Conservation (phyloP, 2,888 invertebrate genomes). For the Matsumyia berberina region DNA sequence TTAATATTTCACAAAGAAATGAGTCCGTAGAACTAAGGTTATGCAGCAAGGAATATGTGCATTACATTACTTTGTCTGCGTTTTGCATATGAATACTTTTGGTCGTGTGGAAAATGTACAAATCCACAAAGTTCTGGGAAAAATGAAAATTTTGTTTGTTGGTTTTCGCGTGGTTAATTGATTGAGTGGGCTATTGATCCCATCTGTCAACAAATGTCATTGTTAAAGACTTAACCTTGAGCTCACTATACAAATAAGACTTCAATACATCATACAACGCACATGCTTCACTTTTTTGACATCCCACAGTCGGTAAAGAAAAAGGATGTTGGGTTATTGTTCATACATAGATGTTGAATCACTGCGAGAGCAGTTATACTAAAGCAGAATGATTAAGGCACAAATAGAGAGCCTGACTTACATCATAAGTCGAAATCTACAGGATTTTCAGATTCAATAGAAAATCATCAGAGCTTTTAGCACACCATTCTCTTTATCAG, state of each 20-base stretch:
- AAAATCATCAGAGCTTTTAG: too few species aligned
- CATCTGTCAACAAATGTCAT: constrained; percentile 62
- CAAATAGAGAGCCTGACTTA: too few species aligned
- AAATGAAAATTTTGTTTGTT: constrained; percentile 10
- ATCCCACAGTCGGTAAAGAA: neutral
- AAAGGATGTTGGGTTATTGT: too few species aligned
- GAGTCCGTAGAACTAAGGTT: neutral
- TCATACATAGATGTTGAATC: too few species aligned
- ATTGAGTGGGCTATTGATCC: constrained; percentile 63
- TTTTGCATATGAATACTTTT: neutral
- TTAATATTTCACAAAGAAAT: constrained; percentile 2
- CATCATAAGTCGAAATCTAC: too few species aligned
- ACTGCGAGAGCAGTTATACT: too few species aligned
- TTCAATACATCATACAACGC: neutral
- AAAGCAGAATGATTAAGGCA: too few species aligned
- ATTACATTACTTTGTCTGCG: neutral
- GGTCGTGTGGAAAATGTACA: neutral
- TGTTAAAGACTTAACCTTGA: constrained; percentile 22
- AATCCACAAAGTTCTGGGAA: neutral
- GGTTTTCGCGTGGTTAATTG: constrained; percentile 41
- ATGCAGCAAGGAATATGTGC: neutral
- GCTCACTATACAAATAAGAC: neutral
- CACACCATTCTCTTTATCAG: too few species aligned
- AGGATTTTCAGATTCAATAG: too few species aligned
- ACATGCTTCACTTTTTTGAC: constrained; percentile 5